Evolutionary conservation across 2,888 invertebrate genomes (phyloP).

Genomic region (Ormia ochracea): DNA sequence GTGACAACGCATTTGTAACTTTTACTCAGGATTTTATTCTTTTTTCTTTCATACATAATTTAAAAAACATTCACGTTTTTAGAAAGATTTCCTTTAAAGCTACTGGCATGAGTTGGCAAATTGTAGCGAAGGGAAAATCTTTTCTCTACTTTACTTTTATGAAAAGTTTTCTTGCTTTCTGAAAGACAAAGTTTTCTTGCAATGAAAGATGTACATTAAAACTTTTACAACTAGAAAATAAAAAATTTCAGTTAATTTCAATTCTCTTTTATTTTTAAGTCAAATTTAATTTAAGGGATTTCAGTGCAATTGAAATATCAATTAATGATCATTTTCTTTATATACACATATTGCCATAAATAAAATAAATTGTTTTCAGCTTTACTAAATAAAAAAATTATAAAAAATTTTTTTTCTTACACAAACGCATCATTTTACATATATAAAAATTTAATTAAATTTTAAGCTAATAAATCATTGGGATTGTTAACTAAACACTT

Average conservation of each 20-base stretch:
- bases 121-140: background rate
- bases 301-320: too few relatives aligned
- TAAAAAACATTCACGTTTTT: conserved; percentile 16
- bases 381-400: background rate
- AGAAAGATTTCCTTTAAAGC: background rate
- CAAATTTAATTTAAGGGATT: too few relatives aligned
- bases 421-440: background rate
- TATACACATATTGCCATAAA: too few relatives aligned
- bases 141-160: too few relatives aligned
- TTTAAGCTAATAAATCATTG: conserved; percentile 42
- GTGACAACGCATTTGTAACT: conserved; percentile 36
- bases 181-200: too few relatives aligned
- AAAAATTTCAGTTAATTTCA: too few relatives aligned
- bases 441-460: conserved; percentile 28
- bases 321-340: too few relatives aligned
- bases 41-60: background rate
- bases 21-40: conserved; percentile 24
- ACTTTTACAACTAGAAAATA: too few relatives aligned
- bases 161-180: too few relatives aligned
- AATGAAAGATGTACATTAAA: too few relatives aligned
- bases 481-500: conserved; percentile 50
- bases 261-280: too few relatives aligned
- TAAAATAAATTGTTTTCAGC: background rate
- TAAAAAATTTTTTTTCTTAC: background rate
- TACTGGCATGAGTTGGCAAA: background rate